Evolutionary conservation across 2,797 vertebrate species (phyloP).

Genomic region (Macrochelys suwanniensis): DNA sequence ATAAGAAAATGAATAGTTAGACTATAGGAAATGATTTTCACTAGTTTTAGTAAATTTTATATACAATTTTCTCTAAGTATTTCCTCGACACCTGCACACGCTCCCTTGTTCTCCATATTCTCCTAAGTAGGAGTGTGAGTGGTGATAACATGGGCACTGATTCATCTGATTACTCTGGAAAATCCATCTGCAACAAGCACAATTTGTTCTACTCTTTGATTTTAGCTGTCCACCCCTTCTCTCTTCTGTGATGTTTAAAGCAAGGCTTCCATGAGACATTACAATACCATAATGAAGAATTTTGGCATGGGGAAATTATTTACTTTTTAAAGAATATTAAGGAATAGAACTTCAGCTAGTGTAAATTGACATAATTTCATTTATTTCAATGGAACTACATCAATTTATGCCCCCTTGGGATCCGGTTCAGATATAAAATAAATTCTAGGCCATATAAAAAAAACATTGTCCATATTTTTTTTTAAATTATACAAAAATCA

Average conservation of each 20-base stretch:
- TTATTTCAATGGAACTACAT: neutral
- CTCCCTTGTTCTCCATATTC: conserved; percentile 22
- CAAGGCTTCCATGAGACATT: neutral
- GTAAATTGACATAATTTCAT: neutral
- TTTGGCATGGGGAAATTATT: neutral
- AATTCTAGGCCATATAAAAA: neutral
- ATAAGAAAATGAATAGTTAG: conserved; percentile 71
- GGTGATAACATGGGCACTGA: conserved; percentile 44
- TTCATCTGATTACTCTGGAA: conserved; percentile 42
- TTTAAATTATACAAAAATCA: neutral
- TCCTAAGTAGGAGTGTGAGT: neutral
- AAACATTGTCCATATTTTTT: neutral
- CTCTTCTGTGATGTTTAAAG: neutral
- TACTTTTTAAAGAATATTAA: neutral
- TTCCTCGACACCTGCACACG: conserved; percentile 75
- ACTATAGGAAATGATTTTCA: conserved; percentile 54
- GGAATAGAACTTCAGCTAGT: neutral
- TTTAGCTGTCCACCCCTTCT: neutral
- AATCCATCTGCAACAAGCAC: neutral
- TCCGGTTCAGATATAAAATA: neutral
- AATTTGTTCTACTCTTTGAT: neutral
- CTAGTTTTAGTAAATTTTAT: conserved; percentile 65
- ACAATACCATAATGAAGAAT: neutral
- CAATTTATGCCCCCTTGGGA: neutral
- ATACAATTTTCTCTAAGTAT: conserved; percentile 61